Evolutionary conservation across 1,140 invertebrate species (phyloP).

Genomic region (Oryctes rhinoceros): DNA sequence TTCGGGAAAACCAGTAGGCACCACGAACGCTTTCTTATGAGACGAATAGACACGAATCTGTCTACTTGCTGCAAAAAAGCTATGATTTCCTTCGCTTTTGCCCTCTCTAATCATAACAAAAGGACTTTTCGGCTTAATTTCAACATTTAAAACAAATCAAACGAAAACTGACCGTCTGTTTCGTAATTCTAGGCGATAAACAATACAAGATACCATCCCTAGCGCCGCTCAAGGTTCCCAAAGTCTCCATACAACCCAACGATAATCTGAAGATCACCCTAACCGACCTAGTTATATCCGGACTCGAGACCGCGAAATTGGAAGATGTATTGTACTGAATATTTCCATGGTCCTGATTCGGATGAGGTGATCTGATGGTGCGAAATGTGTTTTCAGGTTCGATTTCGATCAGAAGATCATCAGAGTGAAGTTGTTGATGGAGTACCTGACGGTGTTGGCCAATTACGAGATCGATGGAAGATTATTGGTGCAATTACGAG

Average conservation of each 20-base stretch:
- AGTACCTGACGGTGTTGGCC: conserved; percentile 67
- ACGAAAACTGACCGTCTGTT: too few species aligned
- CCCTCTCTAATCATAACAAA: too few species aligned
- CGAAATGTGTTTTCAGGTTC: conserved; percentile 57
- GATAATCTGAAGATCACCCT: conserved; percentile 49
- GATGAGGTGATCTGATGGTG: neutral
- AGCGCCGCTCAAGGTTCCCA: conserved; percentile 49
- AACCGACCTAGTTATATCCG: conserved; percentile 46
- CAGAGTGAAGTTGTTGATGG: conserved; percentile 55
- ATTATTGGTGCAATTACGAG: conserved; percentile 75
- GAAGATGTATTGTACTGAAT: conserved; percentile 48
- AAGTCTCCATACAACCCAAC: conserved; percentile 49
- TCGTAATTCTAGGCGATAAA: conserved; percentile 50
- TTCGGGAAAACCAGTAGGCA: too few species aligned
- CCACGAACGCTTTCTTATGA: too few species aligned
- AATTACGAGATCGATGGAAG: conserved; percentile 75
- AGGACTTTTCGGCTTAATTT: too few species aligned
- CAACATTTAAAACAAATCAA: too few species aligned
- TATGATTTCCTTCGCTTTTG: too few species aligned
- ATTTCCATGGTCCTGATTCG: conserved; percentile 33
- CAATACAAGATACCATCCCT: conserved; percentile 49
- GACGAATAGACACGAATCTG: too few species aligned
- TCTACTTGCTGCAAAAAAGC: too few species aligned
- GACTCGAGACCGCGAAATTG: conserved; percentile 49
- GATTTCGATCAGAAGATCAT: conserved; percentile 63